Conservation (phyloP, 2,888 invertebrate genomes). For the Glaucopsyche alexis region DNA sequence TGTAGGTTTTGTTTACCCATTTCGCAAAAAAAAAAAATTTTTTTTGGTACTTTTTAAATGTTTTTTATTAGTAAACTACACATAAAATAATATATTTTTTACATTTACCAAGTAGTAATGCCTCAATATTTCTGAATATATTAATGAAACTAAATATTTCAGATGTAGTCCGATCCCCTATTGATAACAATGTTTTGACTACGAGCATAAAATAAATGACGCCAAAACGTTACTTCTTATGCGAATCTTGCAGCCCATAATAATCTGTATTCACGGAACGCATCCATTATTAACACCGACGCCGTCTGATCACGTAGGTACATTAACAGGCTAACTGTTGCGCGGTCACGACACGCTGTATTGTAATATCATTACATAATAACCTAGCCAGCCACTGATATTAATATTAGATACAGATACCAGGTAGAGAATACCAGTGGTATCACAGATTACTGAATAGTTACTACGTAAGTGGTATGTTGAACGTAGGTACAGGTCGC, state of each 20-base stretch:
- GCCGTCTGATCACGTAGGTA: conserved; percentile 62
- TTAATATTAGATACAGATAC: not conserved
- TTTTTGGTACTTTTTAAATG: no score
- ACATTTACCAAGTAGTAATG: no score
- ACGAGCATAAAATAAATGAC: not conserved
- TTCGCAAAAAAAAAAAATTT: no score
- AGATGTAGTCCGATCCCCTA: no score
- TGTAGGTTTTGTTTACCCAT: no score
- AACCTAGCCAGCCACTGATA: not conserved
- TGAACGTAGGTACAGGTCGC: no score
- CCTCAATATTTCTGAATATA: no score
- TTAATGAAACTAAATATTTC: no score
- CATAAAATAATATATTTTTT: no score
- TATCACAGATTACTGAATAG: not conserved
- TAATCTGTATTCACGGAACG: conserved; percentile 67
- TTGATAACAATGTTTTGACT: no score
- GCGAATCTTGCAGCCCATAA: conserved; percentile 39
- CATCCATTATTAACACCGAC: conserved; percentile 68
- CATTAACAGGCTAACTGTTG: conserved; percentile 69
- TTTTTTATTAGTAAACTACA: no score
- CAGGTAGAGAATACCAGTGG: not conserved
- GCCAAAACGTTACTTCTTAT: not conserved
- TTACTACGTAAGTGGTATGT: not conserved
- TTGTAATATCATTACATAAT: conserved; percentile 22
- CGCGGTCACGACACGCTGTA: conserved; percentile 68